Conservation (phyloP, 2,797 vertebrate genomes). For the Antennarius maculatus region DNA sequence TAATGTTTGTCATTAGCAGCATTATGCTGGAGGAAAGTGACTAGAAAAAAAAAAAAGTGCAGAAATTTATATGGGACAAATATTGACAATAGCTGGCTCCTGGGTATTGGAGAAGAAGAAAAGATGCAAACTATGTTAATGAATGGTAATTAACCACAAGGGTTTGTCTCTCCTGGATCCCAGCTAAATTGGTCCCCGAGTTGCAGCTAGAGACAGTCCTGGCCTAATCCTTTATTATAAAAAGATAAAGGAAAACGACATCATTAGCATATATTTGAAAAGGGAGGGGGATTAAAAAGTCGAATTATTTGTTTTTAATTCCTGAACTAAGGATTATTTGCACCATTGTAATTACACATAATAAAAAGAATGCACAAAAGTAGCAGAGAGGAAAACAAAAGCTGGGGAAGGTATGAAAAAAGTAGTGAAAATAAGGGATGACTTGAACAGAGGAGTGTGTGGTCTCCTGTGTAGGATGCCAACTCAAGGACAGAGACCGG, state of each 20-base stretch:
- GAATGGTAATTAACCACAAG: slow-evolving; percentile 88
- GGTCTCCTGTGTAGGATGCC: slow-evolving; percentile 66
- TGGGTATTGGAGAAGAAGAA: slow-evolving; percentile 81
- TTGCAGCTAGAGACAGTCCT: slow-evolving; percentile 84
- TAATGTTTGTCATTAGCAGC: slow-evolving; percentile 82
- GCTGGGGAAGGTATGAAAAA: slow-evolving; percentile 38
- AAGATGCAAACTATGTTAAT: slow-evolving; percentile 89
- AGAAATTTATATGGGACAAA: slow-evolving; percentile 84
- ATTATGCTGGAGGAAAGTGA: slow-evolving; percentile 79
- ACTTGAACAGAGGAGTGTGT: slow-evolving; percentile 44
- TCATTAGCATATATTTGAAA: slow-evolving; percentile 85
- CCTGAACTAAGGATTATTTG: slow-evolving; percentile 78
- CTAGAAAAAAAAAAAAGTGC: slow-evolving; percentile 47
- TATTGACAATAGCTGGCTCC: slow-evolving; percentile 85
- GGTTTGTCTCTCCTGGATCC: slow-evolving; percentile 83
- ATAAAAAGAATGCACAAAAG: slow-evolving; percentile 59
- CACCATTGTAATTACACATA: slow-evolving; percentile 77
- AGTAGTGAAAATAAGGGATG: slow-evolving; percentile 4
- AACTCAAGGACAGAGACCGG: slow-evolving; percentile 78
- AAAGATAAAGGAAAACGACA: slow-evolving; percentile 87
- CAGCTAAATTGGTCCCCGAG: slow-evolving; percentile 88
- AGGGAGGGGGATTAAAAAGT: slow-evolving; percentile 78
- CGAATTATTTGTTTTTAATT: slow-evolving; percentile 84
- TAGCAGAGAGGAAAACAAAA: slow-evolving; percentile 55
- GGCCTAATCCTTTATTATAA: slow-evolving; percentile 88